Evolutionary conservation across 2,888 invertebrate species (phyloP), one percentile per base, ranked within the genome.

Genomic region (Lepas anatifera): DNA sequence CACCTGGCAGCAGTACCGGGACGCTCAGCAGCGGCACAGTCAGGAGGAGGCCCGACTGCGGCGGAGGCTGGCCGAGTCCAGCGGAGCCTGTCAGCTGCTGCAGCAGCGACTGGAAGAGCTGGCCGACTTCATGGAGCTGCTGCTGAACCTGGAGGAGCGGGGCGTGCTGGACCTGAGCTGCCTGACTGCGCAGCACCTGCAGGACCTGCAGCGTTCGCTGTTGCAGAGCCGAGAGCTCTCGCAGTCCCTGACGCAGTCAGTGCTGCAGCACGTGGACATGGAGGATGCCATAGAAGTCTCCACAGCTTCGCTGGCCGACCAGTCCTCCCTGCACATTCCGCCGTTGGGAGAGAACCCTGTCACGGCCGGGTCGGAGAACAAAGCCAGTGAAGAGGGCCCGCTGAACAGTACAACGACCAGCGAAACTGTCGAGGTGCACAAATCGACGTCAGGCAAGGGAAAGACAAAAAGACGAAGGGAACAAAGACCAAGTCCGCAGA

Each of bases 21-120:
- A 58, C 32, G 35, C 58, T 18, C 22, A 18, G 58, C 13, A 16
- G 22, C 32, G 35, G 3, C 58, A 58, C 58, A 35, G 7, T 8
- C 22, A 35, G 32, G 58, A 58, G 58, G 32, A 58, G 58, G 22
- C 18, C 13, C 69, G 68, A 11, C 72, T 76, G 63, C 71, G 74
- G 25, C 71, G 74, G 66, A 71, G 73, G 18, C 70, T 76, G 37
- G 74, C 73, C 22, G 76, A 76, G 39, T 75, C 76, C 3, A 74
- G 73, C 68, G 71, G 82, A 72, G 80, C 82, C 18, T 83, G 83
- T 73, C 75, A 78, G 39, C 76, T 86, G 70, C 78, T 88, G 63
- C 85, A 85, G 35, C 82, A 81, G 7, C 82, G 87, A 46, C 79
- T 88, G 68, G 86, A 87, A 78, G 87, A 87, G 75, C 78, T 88